phyloP scores from a whole-genome alignment of 2,113 vertebrate species.

The Egretta garzetta region DNA sequence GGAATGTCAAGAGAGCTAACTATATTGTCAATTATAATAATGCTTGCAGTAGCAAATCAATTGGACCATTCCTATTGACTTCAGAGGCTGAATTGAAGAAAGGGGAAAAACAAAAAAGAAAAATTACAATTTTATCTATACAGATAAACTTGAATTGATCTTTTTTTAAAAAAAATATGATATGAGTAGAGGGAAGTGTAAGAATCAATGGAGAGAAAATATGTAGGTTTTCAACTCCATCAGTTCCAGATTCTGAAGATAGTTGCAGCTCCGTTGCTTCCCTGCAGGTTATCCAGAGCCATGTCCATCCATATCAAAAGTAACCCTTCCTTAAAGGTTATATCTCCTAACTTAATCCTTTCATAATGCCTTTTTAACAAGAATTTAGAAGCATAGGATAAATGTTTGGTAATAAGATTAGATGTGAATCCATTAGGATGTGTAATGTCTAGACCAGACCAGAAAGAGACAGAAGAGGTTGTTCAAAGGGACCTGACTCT shows the following conservation, averaged over 20 bases:
- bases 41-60: neutral
- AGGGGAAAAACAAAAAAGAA: neutral
- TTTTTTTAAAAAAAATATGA: neutral
- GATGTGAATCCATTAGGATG: neutral
- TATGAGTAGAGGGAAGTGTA: neutral
- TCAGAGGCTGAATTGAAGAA: neutral
- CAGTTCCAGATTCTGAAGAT: neutral
- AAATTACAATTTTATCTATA: neutral
- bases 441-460: neutral
- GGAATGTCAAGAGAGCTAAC: neutral
- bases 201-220: neutral
- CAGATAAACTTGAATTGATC: neutral
- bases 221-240: neutral
- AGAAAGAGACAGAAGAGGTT: neutral
- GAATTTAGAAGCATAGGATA: neutral
- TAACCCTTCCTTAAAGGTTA: slow-evolving; percentile 9
- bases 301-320: neutral
- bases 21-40: slow-evolving; percentile 1
- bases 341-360: neutral
- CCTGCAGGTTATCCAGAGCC: neutral
- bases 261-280: neutral
- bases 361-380: slow-evolving; percentile 24
- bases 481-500: neutral
- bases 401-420: slow-evolving; percentile 7
- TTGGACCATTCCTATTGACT: neutral